Evolutionary conservation across 2,888 invertebrate species (phyloP).

Genomic region (Allygus modestus): DNA sequence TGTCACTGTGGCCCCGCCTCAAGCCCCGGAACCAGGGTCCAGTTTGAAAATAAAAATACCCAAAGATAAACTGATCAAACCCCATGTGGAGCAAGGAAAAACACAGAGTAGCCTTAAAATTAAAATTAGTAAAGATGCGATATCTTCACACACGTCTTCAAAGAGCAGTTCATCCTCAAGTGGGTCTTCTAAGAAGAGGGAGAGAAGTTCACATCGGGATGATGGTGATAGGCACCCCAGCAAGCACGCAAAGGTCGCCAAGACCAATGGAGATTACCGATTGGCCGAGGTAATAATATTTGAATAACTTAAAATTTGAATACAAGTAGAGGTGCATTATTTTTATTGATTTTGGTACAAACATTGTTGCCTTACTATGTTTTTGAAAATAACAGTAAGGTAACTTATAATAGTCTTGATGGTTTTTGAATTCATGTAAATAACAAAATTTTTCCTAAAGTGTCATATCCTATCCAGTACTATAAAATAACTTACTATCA

Average conservation of each 20-base stretch:
- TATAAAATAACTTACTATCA: no score
- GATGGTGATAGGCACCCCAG: slow-evolving; percentile 43
- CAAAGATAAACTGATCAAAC: slow-evolving; percentile 82
- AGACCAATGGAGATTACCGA: slow-evolving; percentile 48
- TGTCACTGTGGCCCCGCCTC: slow-evolving; percentile 67
- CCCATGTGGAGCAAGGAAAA: slow-evolving; percentile 72
- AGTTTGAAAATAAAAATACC: slow-evolving; percentile 90
- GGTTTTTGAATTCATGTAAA: no score
- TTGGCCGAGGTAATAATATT: slow-evolving; percentile 33
- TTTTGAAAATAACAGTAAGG: no score
- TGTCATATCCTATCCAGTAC: no score
- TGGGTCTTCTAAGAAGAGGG: slow-evolving; percentile 56
- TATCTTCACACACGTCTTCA: slow-evolving; percentile 36
- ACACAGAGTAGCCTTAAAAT: slow-evolving; percentile 74
- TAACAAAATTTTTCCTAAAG: no score
- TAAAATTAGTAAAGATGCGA: slow-evolving; percentile 85
- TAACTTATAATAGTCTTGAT: no score
- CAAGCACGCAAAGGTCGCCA: slow-evolving; percentile 37
- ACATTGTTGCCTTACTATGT: no score
- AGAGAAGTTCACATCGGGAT: slow-evolving; percentile 52
- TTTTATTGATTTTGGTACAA: no score
- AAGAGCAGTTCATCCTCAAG: slow-evolving; percentile 31
- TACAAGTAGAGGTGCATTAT: no score
- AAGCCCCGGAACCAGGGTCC: slow-evolving; percentile 71
- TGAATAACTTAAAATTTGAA: neutral